Evolutionary conservation across 2,797 vertebrate species (phyloP), one percentile per base, ranked within the genome.

Genomic region (Tauraco hartlaubi): DNA sequence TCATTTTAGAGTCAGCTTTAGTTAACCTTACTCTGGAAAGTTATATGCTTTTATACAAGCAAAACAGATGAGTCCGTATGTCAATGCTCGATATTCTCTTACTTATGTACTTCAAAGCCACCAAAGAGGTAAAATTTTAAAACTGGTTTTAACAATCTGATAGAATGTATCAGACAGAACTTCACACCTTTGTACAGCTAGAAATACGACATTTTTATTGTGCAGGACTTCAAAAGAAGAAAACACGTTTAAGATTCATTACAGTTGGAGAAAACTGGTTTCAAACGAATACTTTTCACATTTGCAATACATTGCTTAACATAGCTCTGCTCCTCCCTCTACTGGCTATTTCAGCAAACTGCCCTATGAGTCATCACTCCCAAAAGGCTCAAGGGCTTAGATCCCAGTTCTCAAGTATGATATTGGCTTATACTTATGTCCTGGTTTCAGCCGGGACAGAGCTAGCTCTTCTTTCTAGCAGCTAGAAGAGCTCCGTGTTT

Each of bases 251-350:
- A 82, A 63, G 29, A 33, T 13, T 21, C 43, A 6, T 26, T 67
- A 63, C 12, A 82, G 17, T 1, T 37, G 9, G 9, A 71, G 33
- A 82, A 66, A 26, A 5, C 14, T 16, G 21, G 5, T 35, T 80
- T n/a, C 44, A 74, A 83, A 54, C 0, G 0, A 68, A 8, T 9
- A n/a, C 33, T 80, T 55, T 31, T 15, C 2, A 0, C 15, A 71
- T 11, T 58, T 19, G 14, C 19, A 80, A 66, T 1, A 6, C 12
- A 12, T 12, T 28, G 17, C 28, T 48, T 21, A 25, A 67, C 9
- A 11, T 0, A 58, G 85, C 54, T 75, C 89, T 56, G 20, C 19
- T 90, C 1, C 58, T 2, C 94, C 95, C 79, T 88, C 96, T 92
- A 86, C 73, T 33, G 94, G 55, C 28, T 49, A 51, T 28, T 54